Evolutionary conservation across 2,113 vertebrate genomes (phyloP), one percentile per base, ranked within the genome.

Genomic region (Microcebus tavaratra): DNA sequence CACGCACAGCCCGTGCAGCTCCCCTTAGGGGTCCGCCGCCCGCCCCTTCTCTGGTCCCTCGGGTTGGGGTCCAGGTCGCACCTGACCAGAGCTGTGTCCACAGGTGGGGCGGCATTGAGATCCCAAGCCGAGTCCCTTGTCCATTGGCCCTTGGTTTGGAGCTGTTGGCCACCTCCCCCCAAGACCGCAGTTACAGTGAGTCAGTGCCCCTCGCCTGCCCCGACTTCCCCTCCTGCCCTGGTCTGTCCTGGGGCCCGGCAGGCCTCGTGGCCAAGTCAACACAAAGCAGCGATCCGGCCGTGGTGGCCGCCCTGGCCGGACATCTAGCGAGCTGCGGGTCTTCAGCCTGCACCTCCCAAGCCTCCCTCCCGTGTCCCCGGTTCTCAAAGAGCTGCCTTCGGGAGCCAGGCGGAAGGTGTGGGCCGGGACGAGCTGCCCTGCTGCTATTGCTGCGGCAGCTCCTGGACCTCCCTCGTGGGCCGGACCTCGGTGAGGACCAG

Each of bases 121-220:
- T 45, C 78, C 2, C 0, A 5, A n/a, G 10, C 36, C 79, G 13
- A 17, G n/a, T 63, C 13, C 6, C 0, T 17, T 3, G 48, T 13
- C 31, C 34, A 0, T 1, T 25, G 14, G 39, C 50, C 63, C 25
- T 12, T 27, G 42, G 3, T 20, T 14, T 34, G 2, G 42, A 70
- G 42, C 70, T 85, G 61, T 13, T 5, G 5, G 4, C 11, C 55
- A 23, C 12, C n/a, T 25, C 6, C 39, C 48, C 10, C 73, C 7
- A 4, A 2, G 8, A 14, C 18, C 50, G 10, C 29, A 13, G 29
- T 42, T 34, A 12, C 6, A 7, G 11, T 3, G 48, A 34, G 9
- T 42, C 12, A 23, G 53, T 14, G 4, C 7, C 31, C 79, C 34
- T 3, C 10, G 8, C 11, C 10, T 4, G 9, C 18, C 55, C 79